Percentiles rank a stretch among this genome's conserved stretches.
Conservation (phyloP, 2,888 invertebrate species). For the Acrocyrtus sp. region DNA sequence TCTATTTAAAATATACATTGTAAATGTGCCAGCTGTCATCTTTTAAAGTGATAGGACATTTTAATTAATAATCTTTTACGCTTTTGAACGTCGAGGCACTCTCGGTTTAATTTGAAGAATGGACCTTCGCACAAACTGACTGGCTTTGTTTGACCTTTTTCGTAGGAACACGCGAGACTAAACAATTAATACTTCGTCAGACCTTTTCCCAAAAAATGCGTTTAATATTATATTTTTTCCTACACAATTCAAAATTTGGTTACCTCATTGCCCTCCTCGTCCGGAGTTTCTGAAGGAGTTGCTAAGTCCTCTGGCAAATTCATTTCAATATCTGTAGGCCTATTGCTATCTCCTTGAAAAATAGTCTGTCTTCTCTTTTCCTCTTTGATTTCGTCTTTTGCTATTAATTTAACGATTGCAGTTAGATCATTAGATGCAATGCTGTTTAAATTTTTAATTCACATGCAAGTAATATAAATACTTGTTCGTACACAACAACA, state of each 20-base stretch:
- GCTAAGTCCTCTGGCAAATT: not conserved
- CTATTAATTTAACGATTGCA: slow-evolving; percentile 1
- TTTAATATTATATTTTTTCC: not conserved
- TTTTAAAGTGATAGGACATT: too few species aligned
- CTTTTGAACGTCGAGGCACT: slow-evolving; percentile 29
- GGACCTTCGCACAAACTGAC: slow-evolving; percentile 7
- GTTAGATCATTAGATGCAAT: not conserved
- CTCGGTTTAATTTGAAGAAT: slow-evolving; percentile 25
- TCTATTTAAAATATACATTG: too few species aligned
- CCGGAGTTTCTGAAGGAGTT: not conserved
- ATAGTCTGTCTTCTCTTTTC: slow-evolving; percentile 21
- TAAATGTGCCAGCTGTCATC: too few species aligned
- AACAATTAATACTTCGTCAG: not conserved
- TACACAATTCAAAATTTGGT: not conserved
- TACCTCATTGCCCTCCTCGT: not conserved
- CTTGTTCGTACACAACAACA: slow-evolving; percentile 67
- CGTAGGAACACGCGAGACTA: slow-evolving; percentile 11
- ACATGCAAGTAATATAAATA: not conserved
- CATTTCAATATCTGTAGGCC: slow-evolving; percentile 22
- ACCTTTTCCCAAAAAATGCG: not conserved
- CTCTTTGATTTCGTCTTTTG: slow-evolving; percentile 32
- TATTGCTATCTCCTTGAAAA: not conserved
- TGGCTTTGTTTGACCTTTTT: slow-evolving; percentile 6
- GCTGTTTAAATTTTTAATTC: not conserved
- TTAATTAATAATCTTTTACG: slow-evolving; percentile 9